Percentiles rank a stretch among this genome's conserved stretches.
These are phyloP conservation scores for Pristionchus fissidentatus DNA, from an alignment of 2,888 invertebrate species.

Conservation along the genomic window DNA sequence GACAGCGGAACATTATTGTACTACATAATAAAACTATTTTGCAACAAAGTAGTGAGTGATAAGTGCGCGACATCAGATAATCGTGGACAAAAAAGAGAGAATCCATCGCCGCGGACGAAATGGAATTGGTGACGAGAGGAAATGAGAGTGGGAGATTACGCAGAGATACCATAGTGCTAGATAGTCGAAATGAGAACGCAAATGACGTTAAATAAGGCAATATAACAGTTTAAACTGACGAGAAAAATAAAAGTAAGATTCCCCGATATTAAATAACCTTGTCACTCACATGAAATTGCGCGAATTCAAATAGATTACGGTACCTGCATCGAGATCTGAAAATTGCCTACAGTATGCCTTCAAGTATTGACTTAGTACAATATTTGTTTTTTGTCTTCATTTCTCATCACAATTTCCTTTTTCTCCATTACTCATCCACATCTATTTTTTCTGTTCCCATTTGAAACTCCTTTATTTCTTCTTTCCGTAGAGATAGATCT, in stretches of 20 bases:
- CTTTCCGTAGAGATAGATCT: too few species aligned
- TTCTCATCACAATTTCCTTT: background rate
- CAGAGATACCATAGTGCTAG: background rate
- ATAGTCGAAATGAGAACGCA: background rate
- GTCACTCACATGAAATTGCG: background rate
- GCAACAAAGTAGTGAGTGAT: background rate
- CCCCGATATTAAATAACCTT: background rate
- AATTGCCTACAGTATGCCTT: background rate
- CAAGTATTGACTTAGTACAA: background rate
- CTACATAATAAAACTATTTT: background rate
- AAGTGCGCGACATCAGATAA: background rate
- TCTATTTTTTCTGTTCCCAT: background rate
- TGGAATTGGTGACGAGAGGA: background rate
- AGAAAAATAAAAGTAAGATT: background rate
- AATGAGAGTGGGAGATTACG: constrained; percentile 11
- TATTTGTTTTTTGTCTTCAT: too few species aligned
- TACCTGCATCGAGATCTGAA: too few species aligned
- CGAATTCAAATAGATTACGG: background rate
- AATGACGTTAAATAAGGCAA: too few species aligned
- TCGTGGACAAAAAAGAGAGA: background rate
- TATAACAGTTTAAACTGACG: background rate
- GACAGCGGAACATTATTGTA: constrained; percentile 17
- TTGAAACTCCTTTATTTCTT: background rate
- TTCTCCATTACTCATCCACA: background rate
- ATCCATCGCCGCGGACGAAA: too few species aligned